Evolutionary conservation across 2,888 invertebrate species (phyloP).

Genomic region (Agrochola macilenta): DNA sequence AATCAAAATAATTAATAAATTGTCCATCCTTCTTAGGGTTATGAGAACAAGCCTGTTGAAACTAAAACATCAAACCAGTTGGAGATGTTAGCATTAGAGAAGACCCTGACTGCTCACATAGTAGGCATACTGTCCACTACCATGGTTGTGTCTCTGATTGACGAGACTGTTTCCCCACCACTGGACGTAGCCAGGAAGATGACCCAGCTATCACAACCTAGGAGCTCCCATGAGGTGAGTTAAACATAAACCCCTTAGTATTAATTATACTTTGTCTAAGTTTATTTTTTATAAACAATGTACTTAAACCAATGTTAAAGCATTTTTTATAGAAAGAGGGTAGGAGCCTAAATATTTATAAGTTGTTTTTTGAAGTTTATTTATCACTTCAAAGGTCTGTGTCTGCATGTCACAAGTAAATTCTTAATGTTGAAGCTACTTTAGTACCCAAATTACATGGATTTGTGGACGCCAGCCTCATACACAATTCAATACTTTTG

Average conservation of each 20-base stretch:
- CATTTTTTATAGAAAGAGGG: not conserved
- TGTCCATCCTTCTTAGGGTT: conserved; percentile 77
- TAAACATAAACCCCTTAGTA: not conserved
- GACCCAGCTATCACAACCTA: conserved; percentile 84
- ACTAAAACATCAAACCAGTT: conserved; percentile 91
- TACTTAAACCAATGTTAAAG: not conserved
- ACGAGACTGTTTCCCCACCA: conserved; percentile 88
- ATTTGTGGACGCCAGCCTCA: not conserved
- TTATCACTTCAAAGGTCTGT: not conserved
- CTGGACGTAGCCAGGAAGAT: conserved; percentile 90
- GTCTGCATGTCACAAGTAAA: not conserved
- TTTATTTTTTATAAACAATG: not conserved
- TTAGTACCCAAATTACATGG: not conserved
- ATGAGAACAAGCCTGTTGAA: conserved; percentile 89
- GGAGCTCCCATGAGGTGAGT: conserved; percentile 83
- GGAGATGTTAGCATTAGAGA: conserved; percentile 93
- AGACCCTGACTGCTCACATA: conserved; percentile 91
- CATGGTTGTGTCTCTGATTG: conserved; percentile 91
- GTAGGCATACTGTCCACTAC: conserved; percentile 88
- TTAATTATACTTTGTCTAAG: not conserved
- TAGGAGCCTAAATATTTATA: not conserved
- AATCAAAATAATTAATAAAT: not conserved
- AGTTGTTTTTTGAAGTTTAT: not conserved
- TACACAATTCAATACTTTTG: not conserved
- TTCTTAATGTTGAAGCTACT: not conserved